Base-by-base conservation (phyloP, 1,140 invertebrate genomes). In the Alviniconcha marisindica region DNA sequence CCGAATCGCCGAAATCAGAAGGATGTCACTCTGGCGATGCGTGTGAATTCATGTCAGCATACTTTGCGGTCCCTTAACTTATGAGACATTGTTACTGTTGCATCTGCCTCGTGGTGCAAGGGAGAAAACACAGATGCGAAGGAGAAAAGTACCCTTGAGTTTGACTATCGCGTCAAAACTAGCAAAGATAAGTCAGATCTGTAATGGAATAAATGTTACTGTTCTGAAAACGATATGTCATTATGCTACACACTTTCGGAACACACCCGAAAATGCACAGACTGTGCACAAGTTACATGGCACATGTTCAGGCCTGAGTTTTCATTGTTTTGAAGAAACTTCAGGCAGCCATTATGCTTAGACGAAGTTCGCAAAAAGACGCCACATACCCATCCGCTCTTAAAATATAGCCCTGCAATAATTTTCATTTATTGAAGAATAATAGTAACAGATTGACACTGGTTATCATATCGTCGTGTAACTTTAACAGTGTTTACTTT, bases 121-220 rank as follows among this genome's bases (percentile, higher is more conserved):
- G 69, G 69, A 71, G 69, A 71, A 71, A 40, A 71, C 69, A 71
- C 69, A 48, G 18, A n/a, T n/a, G n/a, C n/a, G n/a, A n/a, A n/a
- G n/a, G n/a, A n/a, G n/a, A n/a, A n/a, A n/a, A n/a, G n/a, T n/a
- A n/a, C n/a, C n/a, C n/a, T n/a, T n/a, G n/a, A n/a, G n/a, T n/a
- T n/a, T n/a, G n/a, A n/a, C n/a, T n/a, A n/a, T n/a, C n/a, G n/a
- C n/a, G n/a, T n/a, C n/a, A n/a, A n/a, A n/a, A n/a, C n/a, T n/a
- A n/a, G n/a, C n/a, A n/a, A n/a, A n/a, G n/a, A n/a, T n/a, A n/a
- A n/a, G n/a, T n/a, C n/a, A n/a, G n/a, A n/a, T n/a, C n/a, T n/a
- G n/a, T n/a, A n/a, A n/a, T n/a, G n/a, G n/a, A n/a, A n/a, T n/a
- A n/a, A n/a, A n/a, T n/a, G n/a, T n/a, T n/a, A n/a, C n/a, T n/a